Evolutionary conservation across 2,797 vertebrate genomes (phyloP).

Genomic region (Hippopotamyrus pictus): DNA sequence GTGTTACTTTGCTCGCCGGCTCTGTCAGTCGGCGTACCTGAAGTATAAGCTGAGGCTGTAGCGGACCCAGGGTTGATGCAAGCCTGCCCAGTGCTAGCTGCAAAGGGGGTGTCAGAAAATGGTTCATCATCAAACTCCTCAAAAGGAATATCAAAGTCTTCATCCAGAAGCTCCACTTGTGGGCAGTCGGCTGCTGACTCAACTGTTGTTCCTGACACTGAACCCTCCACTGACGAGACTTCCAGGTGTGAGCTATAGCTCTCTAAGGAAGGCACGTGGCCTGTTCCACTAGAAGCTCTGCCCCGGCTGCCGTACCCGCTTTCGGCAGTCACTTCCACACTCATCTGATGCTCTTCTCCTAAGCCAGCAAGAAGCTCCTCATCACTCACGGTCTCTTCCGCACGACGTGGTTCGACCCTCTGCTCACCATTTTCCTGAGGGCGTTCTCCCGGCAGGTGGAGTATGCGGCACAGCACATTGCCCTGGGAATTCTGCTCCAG

Average conservation of each 20-base stretch:
- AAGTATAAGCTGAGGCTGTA: not conserved
- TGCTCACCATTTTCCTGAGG: constrained; percentile 42
- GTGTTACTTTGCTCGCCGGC: not conserved
- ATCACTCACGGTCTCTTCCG: constrained; percentile 57
- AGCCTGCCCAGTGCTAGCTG: not conserved
- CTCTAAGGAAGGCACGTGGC: constrained; percentile 28
- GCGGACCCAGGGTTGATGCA: not conserved
- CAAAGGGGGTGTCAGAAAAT: constrained; percentile 29
- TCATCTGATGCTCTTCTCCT: constrained; percentile 58
- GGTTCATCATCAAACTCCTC: constrained; percentile 68
- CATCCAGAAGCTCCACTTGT: constrained; percentile 50
- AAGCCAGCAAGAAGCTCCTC: constrained; percentile 79
- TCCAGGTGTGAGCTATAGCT: constrained; percentile 16
- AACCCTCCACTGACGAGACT: constrained; percentile 24
- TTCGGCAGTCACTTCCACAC: constrained; percentile 46
- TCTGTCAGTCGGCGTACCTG: not conserved
- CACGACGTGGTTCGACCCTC: constrained; percentile 48
- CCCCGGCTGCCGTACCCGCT: constrained; percentile 65
- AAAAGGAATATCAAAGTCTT: constrained; percentile 65
- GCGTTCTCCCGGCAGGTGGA: constrained; percentile 69
- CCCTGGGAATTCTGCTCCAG: constrained; percentile 72
- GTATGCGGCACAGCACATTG: constrained; percentile 71
- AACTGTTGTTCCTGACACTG: not conserved
- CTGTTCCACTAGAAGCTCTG: constrained; percentile 43
- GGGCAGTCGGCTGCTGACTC: constrained; percentile 20